Base-by-base conservation (phyloP, 2,113 vertebrate genomes). In the Todiramphus saurophagus region DNA sequence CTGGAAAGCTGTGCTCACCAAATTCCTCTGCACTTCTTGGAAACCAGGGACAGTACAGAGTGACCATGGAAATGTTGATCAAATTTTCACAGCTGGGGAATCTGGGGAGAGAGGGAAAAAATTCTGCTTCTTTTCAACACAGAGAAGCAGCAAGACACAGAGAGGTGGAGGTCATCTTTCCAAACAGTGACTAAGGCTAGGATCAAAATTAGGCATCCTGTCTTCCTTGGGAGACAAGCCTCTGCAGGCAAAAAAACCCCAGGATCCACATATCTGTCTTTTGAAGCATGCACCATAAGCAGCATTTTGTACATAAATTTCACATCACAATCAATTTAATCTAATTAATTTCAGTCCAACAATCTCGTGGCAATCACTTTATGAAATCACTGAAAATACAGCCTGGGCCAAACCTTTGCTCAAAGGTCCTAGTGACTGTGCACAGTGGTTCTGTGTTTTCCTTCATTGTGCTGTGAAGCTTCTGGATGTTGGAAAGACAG, bases 81-180 rank as follows among this genome's bases (percentile, higher is more conserved):
- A 69, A 35, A 46, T 35, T 31, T 85, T 80, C 50, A 39, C 11
- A 27, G 3, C 17, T 73, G n/a, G n/a, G n/a, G n/a, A n/a, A n/a
- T n/a, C 28, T 37, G 66, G 16, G 18, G 20, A 72, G 14, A 70
- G 10, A 62, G 23, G 23, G 39, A 31, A 89, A 55, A 10, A 30
- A 23, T 86, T 63, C 43, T 59, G 19, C 23, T 70, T 50, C 15
- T 70, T 51, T 72, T 73, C 30, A 37, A 28, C 6, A 30, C 18
- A 24, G 1, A 9, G 35, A 13, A 69, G 27, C 24, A 53, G 14
- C 0, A 0, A 86, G 44, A 31, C 48, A 74, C 28, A 46, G 41
- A 19, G 51, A 21, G 24, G 21, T 37, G 46, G 81, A 44, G 24
- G 35, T 16, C 19, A 20, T 12, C n/a, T 53, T 53, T 46, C 18